Conservation (phyloP, 2,113 vertebrate species). For the Pygathrix nemaeus region DNA sequence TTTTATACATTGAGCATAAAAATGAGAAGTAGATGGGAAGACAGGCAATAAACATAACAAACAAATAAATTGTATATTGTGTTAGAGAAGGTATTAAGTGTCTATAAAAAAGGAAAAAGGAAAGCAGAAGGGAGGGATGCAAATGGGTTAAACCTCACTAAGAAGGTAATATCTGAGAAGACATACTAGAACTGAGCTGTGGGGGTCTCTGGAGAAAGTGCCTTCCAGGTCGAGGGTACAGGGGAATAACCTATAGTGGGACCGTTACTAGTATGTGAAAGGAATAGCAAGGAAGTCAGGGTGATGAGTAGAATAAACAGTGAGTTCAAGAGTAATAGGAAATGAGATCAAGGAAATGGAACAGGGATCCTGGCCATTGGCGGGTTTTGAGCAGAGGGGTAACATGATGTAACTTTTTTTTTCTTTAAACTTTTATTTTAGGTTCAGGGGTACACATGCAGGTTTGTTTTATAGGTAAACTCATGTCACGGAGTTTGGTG, state of each 20-base stretch:
- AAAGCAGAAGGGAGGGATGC: neutral
- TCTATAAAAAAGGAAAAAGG: neutral
- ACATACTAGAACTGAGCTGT: neutral
- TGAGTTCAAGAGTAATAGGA: neutral
- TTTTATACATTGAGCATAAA: conserved; percentile 20
- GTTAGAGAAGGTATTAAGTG: neutral
- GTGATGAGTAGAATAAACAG: neutral
- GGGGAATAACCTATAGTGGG: neutral
- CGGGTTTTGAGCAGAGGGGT: neutral
- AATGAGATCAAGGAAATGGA: neutral
- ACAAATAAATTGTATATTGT: neutral
- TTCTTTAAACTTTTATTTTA: too few species aligned
- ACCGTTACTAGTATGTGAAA: neutral
- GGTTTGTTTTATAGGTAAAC: too few species aligned
- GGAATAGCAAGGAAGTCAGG: neutral
- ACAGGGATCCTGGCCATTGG: neutral
- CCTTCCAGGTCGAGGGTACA: neutral
- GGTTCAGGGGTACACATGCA: too few species aligned
- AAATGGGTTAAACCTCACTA: neutral
- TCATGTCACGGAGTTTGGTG: too few species aligned
- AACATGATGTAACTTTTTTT: too few species aligned
- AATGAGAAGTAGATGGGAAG: neutral
- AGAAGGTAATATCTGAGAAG: neutral
- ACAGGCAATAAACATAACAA: conserved; percentile 18
- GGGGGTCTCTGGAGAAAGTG: neutral